A percentile compares a stretch with the other conserved stretches of the same genome.
Conservation (phyloP, 1,140 invertebrate genomes). For the Euglossa dilemma region DNA sequence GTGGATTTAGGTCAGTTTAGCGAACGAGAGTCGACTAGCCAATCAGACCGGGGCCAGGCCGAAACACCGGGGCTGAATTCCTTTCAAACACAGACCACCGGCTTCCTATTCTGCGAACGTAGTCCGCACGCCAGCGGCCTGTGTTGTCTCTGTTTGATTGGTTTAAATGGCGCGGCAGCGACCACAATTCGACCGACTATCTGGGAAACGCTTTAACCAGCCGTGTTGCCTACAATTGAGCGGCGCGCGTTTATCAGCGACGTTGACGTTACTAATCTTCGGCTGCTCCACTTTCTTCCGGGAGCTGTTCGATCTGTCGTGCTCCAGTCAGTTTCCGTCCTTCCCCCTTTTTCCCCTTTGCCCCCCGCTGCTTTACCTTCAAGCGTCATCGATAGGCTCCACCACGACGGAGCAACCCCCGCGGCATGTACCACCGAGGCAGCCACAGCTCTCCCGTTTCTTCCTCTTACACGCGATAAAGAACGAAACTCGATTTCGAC, state of each 20-base stretch:
- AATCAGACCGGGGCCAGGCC: conserved; percentile 37
- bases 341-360: too few species aligned
- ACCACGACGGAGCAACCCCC: not conserved
- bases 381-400: not conserved
- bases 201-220: conserved; percentile 59
- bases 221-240: conserved; percentile 58
- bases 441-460: too few species aligned
- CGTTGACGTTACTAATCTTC: conserved; percentile 48
- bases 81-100: conserved; percentile 42
- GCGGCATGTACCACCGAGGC: too few species aligned
- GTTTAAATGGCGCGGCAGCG: conserved; percentile 62
- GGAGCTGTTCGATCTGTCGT: not conserved
- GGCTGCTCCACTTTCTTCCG: not conserved
- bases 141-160: conserved; percentile 63
- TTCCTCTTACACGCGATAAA: too few species aligned
- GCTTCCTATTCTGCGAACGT: conserved; percentile 43
- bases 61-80: conserved; percentile 57
- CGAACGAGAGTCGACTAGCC: conserved; percentile 37
- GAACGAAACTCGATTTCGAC: too few species aligned
- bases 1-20: conserved; percentile 52
- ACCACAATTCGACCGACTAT: conserved; percentile 63
- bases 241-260: conserved; percentile 49
- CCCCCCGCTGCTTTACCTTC: not conserved
- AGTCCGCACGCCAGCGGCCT: conserved; percentile 18
- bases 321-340: not conserved